Base-by-base conservation (phyloP, 2,888 invertebrate species). In the Drosophila setosimentum region DNA sequence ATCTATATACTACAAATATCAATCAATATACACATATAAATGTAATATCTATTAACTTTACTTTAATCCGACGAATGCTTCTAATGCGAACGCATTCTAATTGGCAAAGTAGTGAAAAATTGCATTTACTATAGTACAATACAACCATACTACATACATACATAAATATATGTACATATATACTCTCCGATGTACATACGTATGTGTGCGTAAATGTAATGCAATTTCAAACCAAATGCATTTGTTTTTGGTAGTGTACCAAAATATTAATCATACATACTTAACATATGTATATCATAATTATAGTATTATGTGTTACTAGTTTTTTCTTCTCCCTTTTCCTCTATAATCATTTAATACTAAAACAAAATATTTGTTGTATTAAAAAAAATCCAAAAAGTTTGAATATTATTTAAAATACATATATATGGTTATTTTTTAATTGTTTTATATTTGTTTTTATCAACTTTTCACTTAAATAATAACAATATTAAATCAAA, bases 141-240 rank as follows among this genome's bases (percentile, higher is more conserved):
- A 63, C 37, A 48, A 64, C 29, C 21, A 18, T 13, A 51, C 40
- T 21, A 29, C 24, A 40, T 21, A 35, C 29, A 33, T 8, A 5
- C 24, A 64, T 37, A 13, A 3, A n/a, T 24, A 21, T 42, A 35
- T 42, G 11, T 49, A 49, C 54, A 54, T 29, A 29, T n/a, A 30
- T 53, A 37, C 49, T 24, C 35, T 30, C 13, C 53, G 27, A 5
- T 59, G 33, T 54, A n/a, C 35, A 32, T 27, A 30, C 27, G 32
- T 49, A 21, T 35, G 40, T 37, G 35, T 73, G 37, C 60, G 63
- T 45, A 1, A 45, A 16, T 24, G 45, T 4, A 68, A 67, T 77
- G 78, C 76, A 80, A 65, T 77, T 70, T 79, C 18, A 50, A 67
- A 63, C 61, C 48, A 72, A 76, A 76, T 59, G 49, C 64, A 61